A percentile compares a stretch with the other conserved stretches of the same genome.
phyloP scores from a whole-genome alignment of 2,113 vertebrate species.

The Lepus timidus region DNA sequence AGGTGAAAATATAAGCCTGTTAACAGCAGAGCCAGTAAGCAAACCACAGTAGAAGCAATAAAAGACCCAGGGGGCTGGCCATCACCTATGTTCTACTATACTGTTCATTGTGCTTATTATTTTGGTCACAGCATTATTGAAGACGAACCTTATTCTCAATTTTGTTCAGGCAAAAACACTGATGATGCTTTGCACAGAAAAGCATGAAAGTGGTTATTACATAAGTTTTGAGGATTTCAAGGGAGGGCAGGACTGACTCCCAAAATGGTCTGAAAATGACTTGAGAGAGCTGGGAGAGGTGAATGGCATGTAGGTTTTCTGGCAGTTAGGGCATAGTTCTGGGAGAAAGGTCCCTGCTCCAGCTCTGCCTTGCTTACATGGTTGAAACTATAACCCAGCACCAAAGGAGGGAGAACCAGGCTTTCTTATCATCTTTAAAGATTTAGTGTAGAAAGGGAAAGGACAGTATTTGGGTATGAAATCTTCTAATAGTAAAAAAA shows the following conservation, averaged over 20 bases:
- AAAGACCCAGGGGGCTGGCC: rapidly evolving
- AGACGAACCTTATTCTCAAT: background rate
- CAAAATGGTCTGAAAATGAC: background rate
- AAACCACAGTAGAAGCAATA: background rate
- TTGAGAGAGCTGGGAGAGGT: background rate
- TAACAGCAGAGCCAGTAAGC: background rate
- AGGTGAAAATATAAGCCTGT: background rate
- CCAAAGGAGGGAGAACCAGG: background rate
- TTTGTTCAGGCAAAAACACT: background rate
- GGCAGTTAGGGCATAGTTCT: too few species aligned
- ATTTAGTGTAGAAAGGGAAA: background rate
- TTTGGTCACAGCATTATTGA: background rate
- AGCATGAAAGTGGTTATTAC: background rate
- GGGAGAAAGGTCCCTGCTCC: background rate
- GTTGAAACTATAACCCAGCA: background rate
- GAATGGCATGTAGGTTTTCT: background rate
- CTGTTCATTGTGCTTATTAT: background rate
- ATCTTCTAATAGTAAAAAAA: background rate
- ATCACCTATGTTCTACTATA: rapidly evolving
- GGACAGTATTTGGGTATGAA: background rate
- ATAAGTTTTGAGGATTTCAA: background rate
- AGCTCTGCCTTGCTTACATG: background rate
- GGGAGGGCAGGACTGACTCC: background rate
- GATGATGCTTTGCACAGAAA: background rate
- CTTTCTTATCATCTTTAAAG: background rate